Evolutionary conservation across 2,113 vertebrate genomes (phyloP).

Genomic region (Cricetomys ansorgei): DNA sequence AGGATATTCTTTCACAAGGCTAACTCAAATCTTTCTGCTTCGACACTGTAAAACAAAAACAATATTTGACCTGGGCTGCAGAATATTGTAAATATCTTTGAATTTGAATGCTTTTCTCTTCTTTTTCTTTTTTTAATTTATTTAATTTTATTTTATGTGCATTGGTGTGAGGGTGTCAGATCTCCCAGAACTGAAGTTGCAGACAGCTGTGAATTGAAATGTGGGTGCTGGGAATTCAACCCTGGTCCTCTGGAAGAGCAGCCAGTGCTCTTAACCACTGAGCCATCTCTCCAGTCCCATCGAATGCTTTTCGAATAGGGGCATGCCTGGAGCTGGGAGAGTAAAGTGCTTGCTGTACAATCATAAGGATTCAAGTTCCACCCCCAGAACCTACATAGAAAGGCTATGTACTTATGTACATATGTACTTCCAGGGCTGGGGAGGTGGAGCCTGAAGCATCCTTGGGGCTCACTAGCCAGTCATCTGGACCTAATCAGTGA

Average conservation of each 20-base stretch:
- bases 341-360: neutral
- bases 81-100: neutral
- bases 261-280: too few relatives aligned
- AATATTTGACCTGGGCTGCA: neutral
- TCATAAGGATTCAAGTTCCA: neutral
- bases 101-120: neutral
- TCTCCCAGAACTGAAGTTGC: too few relatives aligned
- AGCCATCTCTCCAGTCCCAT: too few relatives aligned
- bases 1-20: neutral
- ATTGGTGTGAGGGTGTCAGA: too few relatives aligned
- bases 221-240: too few relatives aligned
- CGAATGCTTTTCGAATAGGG: neutral
- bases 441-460: neutral
- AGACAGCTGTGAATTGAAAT: too few relatives aligned
- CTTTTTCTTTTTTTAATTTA: neutral
- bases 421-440: neutral
- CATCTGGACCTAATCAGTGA: neutral
- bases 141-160: too few relatives aligned
- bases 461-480: neutral
- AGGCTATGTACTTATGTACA: neutral
- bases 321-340: neutral
- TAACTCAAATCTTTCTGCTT: conserved; percentile 35
- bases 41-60: neutral
- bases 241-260: too few relatives aligned
- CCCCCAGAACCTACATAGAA: neutral